These are phyloP conservation scores for Monopis laevigella DNA, from an alignment of 2,888 invertebrate genomes.

Conservation along the genomic window DNA sequence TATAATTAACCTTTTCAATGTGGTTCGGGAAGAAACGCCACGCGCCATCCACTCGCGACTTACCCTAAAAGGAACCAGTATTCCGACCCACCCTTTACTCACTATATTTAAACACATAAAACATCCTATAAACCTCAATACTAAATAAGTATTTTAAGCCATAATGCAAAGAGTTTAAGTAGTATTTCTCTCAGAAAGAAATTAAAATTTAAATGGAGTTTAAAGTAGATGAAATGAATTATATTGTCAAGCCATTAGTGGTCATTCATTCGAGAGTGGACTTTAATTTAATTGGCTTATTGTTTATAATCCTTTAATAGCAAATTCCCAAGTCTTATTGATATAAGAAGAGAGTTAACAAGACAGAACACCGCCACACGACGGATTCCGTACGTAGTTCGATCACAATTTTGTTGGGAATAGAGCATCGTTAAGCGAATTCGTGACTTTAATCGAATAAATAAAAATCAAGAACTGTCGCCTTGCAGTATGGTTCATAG, in stretches of 20 bases:
- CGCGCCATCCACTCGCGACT: slow-evolving; percentile 42
- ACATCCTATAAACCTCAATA: background rate
- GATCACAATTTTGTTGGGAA: slow-evolving; percentile 38
- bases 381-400: slow-evolving; percentile 29
- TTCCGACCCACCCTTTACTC: slow-evolving; percentile 17
- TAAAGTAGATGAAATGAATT: slow-evolving; percentile 23
- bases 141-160: background rate
- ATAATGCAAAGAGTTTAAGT: background rate
- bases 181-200: background rate
- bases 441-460: slow-evolving; percentile 36
- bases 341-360: slow-evolving; percentile 20
- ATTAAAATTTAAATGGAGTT: slow-evolving; percentile 9
- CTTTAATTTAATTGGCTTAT: slow-evolving; percentile 18
- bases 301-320: slow-evolving; percentile 15
- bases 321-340: slow-evolving; percentile 22
- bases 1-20: slow-evolving; percentile 48
- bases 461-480: slow-evolving; percentile 24
- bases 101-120: background rate
- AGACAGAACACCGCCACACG: slow-evolving; percentile 31
- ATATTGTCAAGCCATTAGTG: slow-evolving; percentile 25
- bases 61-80: slow-evolving; percentile 30
- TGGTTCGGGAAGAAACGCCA: slow-evolving; percentile 36
- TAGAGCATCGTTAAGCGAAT: slow-evolving; percentile 31
- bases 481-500: slow-evolving; percentile 17
- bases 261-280: slow-evolving; percentile 16